Evolutionary conservation across 2,888 invertebrate species (phyloP).

Genomic region (Allacma fusca): DNA sequence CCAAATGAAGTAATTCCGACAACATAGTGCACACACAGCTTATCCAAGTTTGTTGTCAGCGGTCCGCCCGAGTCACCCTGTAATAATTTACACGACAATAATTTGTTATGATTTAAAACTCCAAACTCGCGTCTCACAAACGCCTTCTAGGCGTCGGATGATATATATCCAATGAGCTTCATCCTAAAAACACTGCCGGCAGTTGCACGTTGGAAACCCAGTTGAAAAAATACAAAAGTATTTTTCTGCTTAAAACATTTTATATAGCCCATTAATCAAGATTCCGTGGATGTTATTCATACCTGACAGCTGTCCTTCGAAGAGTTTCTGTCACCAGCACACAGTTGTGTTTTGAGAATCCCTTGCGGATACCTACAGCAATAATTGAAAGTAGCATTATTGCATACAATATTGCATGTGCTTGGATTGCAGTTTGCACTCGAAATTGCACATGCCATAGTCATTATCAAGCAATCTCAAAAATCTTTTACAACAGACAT

Average conservation of each 20-base stretch:
- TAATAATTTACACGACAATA: background rate
- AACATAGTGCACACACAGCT: slow-evolving; percentile 33
- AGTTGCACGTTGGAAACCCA: too few relatives aligned
- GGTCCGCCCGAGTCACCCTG: slow-evolving; percentile 51
- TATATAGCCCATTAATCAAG: too few relatives aligned
- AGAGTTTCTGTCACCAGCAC: slow-evolving; percentile 46
- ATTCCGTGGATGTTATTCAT: background rate
- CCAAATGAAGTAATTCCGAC: slow-evolving; percentile 41
- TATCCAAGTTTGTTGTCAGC: slow-evolving; percentile 2
- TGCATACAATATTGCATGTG: too few relatives aligned
- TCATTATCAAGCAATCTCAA: too few relatives aligned
- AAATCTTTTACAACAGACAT: slow-evolving; percentile 12
- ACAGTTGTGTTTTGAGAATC: slow-evolving; percentile 45
- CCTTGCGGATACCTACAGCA: slow-evolving; percentile 43
- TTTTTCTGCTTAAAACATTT: too few relatives aligned
- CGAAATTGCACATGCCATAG: too few relatives aligned
- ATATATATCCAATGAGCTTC: too few relatives aligned
- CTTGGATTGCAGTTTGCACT: too few relatives aligned
- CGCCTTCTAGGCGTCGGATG: too few relatives aligned
- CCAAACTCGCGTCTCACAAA: background rate
- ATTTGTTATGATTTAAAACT: background rate
- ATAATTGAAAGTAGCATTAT: too few relatives aligned
- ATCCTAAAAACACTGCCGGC: too few relatives aligned
- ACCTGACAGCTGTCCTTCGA: slow-evolving; percentile 51
- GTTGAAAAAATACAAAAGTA: too few relatives aligned